Evolutionary conservation across 2,888 invertebrate genomes (phyloP).

Genomic region (Oasisia sp.): DNA sequence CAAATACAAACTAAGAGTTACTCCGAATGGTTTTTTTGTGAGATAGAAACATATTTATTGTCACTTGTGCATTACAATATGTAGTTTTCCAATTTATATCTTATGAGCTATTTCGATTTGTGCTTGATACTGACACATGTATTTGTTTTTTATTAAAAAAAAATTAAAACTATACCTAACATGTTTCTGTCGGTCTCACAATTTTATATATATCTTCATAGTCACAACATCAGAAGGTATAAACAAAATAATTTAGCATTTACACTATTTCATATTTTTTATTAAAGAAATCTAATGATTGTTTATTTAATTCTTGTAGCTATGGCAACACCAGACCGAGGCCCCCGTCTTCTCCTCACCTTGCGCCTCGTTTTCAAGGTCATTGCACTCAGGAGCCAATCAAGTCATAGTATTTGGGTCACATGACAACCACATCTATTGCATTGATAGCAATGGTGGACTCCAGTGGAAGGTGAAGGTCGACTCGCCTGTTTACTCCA

Average conservation of each 20-base stretch:
- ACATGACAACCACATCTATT: constrained; percentile 60
- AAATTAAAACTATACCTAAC: no score
- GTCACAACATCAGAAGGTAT: background rate
- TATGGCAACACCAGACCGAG: constrained; percentile 72
- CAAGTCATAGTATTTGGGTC: constrained; percentile 56
- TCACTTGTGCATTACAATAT: background rate
- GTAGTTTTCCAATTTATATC: background rate
- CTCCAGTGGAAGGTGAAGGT: constrained; percentile 72
- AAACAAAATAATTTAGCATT: background rate
- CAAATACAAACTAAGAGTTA: no score
- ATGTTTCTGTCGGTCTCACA: background rate
- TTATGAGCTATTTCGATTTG: background rate
- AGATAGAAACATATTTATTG: background rate
- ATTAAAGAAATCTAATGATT: constrained; percentile 14
- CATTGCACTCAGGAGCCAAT: background rate
- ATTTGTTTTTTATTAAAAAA: background rate
- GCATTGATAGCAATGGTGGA: constrained; percentile 48
- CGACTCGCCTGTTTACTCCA: constrained; percentile 76
- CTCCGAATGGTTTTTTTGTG: no score
- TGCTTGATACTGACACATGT: background rate
- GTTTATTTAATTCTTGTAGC: constrained; percentile 67
- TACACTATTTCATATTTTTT: background rate
- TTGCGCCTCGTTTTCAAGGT: constrained; percentile 31
- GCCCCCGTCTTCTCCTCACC: constrained; percentile 82
- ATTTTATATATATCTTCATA: background rate